phyloP scores from a whole-genome alignment of 35 echinoderm and acorn worm species.

The Nesometra sesokonis region DNA sequence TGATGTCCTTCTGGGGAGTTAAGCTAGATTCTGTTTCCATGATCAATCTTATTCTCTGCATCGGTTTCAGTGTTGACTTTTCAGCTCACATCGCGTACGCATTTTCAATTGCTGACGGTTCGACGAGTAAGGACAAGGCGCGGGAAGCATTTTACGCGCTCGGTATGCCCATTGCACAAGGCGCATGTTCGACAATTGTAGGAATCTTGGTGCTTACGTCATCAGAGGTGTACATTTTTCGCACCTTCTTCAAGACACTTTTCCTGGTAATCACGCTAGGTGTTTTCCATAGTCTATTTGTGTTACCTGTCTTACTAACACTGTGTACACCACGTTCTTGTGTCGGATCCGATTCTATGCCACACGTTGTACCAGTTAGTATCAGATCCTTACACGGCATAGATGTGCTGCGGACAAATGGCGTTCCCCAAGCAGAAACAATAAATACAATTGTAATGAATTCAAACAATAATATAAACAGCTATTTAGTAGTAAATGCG shows the following conservation, averaged over 20 bases:
- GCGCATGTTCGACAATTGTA: constrained; percentile 69
- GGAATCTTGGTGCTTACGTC: constrained; percentile 28
- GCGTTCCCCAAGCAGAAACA: too few species aligned
- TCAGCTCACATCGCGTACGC: too few species aligned
- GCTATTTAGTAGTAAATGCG: too few species aligned
- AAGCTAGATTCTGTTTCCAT: constrained; percentile 35
- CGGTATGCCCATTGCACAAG: constrained; percentile 72
- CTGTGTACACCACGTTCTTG: background rate
- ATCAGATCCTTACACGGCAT: too few species aligned
- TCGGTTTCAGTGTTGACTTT: too few species aligned
- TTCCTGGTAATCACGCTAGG: constrained; percentile 81
- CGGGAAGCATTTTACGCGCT: constrained; percentile 53
- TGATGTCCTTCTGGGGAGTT: constrained; percentile 56
- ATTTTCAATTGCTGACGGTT: too few species aligned
- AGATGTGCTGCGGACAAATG: too few species aligned
- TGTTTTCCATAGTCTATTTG: constrained; percentile 55
- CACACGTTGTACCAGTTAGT: too few species aligned
- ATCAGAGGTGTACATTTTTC: constrained; percentile 76
- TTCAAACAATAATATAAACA: too few species aligned
- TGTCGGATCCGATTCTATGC: too few species aligned
- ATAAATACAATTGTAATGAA: too few species aligned
- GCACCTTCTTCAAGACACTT: constrained; percentile 78
- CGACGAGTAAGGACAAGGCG: constrained; percentile 5
- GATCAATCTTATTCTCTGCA: background rate
- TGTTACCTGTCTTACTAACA: constrained; percentile 61